A percentile compares a stretch with the other conserved stretches of the same genome.
Conservation (phyloP, 2,797 vertebrate genomes). For the Rhadinocentrus ornatus region DNA sequence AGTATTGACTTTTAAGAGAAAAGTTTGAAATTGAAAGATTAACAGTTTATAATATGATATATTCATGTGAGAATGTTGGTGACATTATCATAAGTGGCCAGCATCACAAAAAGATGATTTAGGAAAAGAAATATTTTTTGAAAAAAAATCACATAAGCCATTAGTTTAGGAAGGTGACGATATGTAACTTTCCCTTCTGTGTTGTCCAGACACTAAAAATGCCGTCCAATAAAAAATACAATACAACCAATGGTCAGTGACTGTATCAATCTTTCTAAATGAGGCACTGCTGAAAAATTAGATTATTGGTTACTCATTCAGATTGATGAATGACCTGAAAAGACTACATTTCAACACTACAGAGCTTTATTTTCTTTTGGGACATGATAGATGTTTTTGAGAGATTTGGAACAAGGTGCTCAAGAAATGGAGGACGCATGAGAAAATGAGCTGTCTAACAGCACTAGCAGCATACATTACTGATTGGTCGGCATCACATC, state of each 20-base stretch:
- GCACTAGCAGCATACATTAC: background rate
- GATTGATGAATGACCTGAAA: conserved; percentile 12
- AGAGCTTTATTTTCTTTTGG: background rate
- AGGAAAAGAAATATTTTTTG: no score
- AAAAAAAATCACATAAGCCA: no score
- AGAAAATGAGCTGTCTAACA: background rate
- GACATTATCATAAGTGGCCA: no score
- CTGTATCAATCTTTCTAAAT: conserved; percentile 9
- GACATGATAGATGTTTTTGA: conserved; percentile 7
- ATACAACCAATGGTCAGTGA: background rate
- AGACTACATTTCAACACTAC: background rate
- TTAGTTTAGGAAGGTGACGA: no score
- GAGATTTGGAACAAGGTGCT: background rate
- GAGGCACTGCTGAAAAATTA: conserved; percentile 23
- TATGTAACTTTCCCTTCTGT: background rate
- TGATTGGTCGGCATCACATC: background rate
- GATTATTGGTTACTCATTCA: background rate
- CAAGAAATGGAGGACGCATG: background rate
- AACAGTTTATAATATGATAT: no score
- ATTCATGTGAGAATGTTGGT: no score
- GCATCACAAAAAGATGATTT: no score
- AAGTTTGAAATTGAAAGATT: no score
- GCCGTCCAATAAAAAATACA: conserved; percentile 4
- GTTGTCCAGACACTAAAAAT: background rate
- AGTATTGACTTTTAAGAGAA: conserved; percentile 11